Evolutionary conservation across 1,140 invertebrate species (phyloP).

Genomic region (Araneus ventricosus): DNA sequence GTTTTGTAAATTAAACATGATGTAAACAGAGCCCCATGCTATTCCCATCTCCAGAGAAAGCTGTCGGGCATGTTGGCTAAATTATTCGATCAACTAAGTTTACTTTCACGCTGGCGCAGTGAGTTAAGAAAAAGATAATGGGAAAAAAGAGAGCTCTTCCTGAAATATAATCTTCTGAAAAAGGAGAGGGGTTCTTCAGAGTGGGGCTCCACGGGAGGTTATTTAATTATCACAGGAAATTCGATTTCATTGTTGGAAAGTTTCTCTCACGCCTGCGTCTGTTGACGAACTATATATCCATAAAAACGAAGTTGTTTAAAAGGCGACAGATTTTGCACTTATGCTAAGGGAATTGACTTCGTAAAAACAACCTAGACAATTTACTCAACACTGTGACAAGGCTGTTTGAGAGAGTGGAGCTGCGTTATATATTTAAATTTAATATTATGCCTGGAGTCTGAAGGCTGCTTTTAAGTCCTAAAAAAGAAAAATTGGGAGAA

Average conservation of each 20-base stretch:
- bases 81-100: constrained; percentile 22
- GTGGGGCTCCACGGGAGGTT: not conserved
- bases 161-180: constrained; percentile 38
- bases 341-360: not conserved
- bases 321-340: constrained; percentile 15
- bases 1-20: constrained; percentile 15
- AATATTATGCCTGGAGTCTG: not conserved
- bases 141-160: not conserved
- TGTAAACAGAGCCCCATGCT: constrained; percentile 12
- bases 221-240: constrained; percentile 38
- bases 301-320: constrained; percentile 27
- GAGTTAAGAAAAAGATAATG: not conserved
- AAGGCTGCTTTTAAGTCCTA: too few relatives aligned
- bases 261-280: not conserved
- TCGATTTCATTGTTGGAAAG: constrained; percentile 3
- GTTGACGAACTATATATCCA: not conserved
- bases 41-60: not conserved
- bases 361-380: not conserved
- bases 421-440: not conserved
- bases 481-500: too few relatives aligned
- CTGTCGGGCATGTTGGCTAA: not conserved
- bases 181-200: not conserved
- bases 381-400: not conserved
- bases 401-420: not conserved
- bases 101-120: not conserved